A percentile compares a stretch with the other conserved stretches of the same genome.
Conservation (phyloP, 2,888 invertebrate genomes). For the Boloria selene region DNA sequence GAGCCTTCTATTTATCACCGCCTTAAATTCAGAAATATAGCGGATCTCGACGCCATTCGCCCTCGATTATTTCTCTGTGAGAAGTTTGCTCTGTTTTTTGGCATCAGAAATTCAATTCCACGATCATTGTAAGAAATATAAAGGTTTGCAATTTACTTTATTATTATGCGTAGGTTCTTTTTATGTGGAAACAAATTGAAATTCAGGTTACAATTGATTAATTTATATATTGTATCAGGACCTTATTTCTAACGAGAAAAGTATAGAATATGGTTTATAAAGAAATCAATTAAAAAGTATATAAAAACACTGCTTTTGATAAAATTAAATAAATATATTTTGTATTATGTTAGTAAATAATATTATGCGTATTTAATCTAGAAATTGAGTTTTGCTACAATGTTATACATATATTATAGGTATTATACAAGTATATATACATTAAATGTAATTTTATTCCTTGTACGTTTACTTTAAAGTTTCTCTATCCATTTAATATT, state of each 20-base stretch:
- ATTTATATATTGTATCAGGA: slow-evolving; percentile 4
- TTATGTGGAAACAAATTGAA: slow-evolving; percentile 16
- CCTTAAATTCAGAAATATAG: slow-evolving; percentile 42
- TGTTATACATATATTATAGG: no score
- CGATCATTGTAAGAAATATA: slow-evolving; percentile 28
- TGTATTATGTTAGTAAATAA: no score
- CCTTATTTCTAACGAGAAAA: neutral
- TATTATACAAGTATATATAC: no score
- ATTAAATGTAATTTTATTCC: no score
- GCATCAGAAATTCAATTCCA: slow-evolving; percentile 25
- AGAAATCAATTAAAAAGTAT: no score
- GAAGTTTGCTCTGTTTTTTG: slow-evolving; percentile 24
- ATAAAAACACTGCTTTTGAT: no score
- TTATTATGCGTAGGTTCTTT: slow-evolving; percentile 21
- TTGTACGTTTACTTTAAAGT: no score
- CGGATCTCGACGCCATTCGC: slow-evolving; percentile 31
- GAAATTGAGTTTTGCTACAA: no score
- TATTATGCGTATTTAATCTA: no score
- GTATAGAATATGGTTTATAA: no score
- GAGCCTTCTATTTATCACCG: slow-evolving; percentile 34
- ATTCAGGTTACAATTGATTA: slow-evolving; percentile 14
- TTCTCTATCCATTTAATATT: no score
- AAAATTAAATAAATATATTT: no score
- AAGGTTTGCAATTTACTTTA: slow-evolving; percentile 29
- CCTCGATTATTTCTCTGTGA: slow-evolving; percentile 26